Conservation (phyloP, 2,113 vertebrate genomes). For the Glareola pratincola region DNA sequence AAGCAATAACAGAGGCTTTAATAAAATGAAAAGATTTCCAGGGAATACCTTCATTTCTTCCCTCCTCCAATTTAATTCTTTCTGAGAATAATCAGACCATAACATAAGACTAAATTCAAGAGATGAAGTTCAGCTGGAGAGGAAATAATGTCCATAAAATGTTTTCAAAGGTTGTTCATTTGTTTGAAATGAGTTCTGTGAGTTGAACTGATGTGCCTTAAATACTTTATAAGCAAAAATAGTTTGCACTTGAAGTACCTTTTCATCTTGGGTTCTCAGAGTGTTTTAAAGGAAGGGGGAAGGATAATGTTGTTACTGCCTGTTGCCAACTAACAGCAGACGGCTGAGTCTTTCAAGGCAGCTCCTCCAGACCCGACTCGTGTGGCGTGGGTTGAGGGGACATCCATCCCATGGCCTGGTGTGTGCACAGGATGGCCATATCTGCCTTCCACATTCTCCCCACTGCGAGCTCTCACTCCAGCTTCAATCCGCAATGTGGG, state of each 20-base stretch:
- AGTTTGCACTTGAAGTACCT: neutral
- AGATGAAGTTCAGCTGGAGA: constrained; percentile 51
- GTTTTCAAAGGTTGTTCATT: constrained; percentile 40
- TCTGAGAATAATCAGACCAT: constrained; percentile 60
- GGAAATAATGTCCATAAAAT: constrained; percentile 61
- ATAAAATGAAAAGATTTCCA: constrained; percentile 56
- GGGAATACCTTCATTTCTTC: constrained; percentile 61
- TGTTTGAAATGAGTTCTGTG: constrained; percentile 43
- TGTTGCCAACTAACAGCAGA: neutral
- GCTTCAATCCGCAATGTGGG: fast-evolving
- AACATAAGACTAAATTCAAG: constrained; percentile 60
- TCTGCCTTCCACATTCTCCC: neutral
- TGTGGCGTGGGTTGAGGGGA: neutral
- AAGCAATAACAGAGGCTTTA: constrained; percentile 60
- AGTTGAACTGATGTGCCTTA: neutral
- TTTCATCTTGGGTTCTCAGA: neutral
- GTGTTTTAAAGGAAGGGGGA: neutral
- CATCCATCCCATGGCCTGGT: neutral
- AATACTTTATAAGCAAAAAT: constrained; percentile 43
- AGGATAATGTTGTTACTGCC: neutral
- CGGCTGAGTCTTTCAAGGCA: neutral
- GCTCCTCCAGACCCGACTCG: neutral
- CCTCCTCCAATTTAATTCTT: constrained; percentile 57
- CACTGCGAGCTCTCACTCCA: neutral
- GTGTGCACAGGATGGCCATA: neutral